A percentile compares a stretch with the other conserved stretches of the same genome.
phyloP scores from a whole-genome alignment of 2,888 invertebrate genomes.

The Mechanitis messenoides region DNA sequence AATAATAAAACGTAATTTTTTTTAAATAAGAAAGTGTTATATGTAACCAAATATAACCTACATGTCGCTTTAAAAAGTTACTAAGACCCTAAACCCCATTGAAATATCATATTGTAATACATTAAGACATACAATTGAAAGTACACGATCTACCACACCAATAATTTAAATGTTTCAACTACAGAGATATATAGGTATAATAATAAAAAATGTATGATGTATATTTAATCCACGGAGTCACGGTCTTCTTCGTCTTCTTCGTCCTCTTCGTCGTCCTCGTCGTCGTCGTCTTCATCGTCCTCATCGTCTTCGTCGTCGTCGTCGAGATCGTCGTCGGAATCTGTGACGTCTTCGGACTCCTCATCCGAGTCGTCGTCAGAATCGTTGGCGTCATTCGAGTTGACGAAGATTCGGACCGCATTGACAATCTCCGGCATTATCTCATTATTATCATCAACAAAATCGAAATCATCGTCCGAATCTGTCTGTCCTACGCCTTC shows the following conservation, averaged over 20 bases:
- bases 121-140: background rate
- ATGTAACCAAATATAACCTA: no score
- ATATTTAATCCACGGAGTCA: background rate
- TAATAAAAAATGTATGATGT: background rate
- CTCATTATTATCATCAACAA: slow-evolving; percentile 6
- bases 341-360: slow-evolving; percentile 8
- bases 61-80: no score
- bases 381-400: slow-evolving; percentile 4
- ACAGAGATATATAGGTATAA: background rate
- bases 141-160: background rate
- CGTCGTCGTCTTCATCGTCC: background rate
- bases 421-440: slow-evolving; percentile 1
- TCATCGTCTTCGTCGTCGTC: slow-evolving; percentile 7
- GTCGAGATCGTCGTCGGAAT: slow-evolving; percentile 7
- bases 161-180: background rate
- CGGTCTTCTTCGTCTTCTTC: slow-evolving; percentile 1
- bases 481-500: slow-evolving; percentile 12
- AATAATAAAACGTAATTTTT: background rate
- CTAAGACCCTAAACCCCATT: no score
- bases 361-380: slow-evolving; percentile 14
- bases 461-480: slow-evolving; percentile 2
- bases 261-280: slow-evolving; percentile 3
- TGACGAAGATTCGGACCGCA: slow-evolving; percentile 1
- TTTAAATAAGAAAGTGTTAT: no score
- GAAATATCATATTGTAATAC: background rate